Base-by-base conservation (phyloP, 2,797 vertebrate species). In the Poeciliopsis infans region DNA sequence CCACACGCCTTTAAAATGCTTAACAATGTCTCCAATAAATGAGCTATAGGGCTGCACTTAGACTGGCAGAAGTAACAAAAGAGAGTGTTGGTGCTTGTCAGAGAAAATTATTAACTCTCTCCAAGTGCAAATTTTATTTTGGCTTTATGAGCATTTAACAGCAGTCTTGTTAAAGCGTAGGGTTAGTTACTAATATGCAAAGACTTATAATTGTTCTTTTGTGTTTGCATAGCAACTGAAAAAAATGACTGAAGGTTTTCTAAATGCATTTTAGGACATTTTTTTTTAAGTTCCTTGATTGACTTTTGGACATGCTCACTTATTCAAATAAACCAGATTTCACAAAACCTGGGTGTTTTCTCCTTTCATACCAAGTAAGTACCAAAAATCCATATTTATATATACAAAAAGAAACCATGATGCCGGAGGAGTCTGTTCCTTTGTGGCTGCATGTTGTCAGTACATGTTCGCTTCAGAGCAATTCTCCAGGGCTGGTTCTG, bases 381-480 rank as follows among this genome's bases (percentile, higher is more conserved):
- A 53, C 51, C 51, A 25, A 25, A 25, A 53, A 46, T 46, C 12
- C 4, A 46, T 20, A 20, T 51, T 20, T 49, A 47, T 7, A 18
- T 2, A 49, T 49, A 20, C 7, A 20, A 5, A 36, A 64, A 64
- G 20, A 43, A 43, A 43, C 10, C 7, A 41, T 77, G 53, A 20
- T 76, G 81, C 68, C 23, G 25, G 82, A 83, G 74, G 86, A 74
- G 45, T 78, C 83, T 85, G 87, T 88, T 84, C 77, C 46, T 64
- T 83, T 25, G 66, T 2, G 23, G 76, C 87, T 74, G 70, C 20
- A 36, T 47, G 59, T 36, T 12, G 49, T 81, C 51, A 79, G 61
- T 51, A 39, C 31, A 23, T 87, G 82, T 88, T 88, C 87, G 81
- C 80, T 77, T 69, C 78, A 85, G 73, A 71, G 79, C 71, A 86